phyloP scores from a whole-genome alignment of 2,113 vertebrate genomes.

The Beaufortia kweichowensis region DNA sequence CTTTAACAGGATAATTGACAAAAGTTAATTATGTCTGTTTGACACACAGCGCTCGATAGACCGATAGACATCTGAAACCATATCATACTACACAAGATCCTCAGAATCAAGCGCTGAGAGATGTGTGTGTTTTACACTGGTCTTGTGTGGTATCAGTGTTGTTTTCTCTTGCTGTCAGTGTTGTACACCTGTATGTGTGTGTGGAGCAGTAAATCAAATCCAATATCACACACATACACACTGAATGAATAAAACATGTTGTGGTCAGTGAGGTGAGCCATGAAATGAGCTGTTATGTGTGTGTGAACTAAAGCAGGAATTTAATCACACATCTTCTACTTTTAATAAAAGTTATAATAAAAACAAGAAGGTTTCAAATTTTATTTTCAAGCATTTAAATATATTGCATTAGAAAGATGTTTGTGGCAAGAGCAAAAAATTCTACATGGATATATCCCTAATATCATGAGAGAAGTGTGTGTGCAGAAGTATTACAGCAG shows the following conservation, averaged over 20 bases:
- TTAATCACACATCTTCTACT: too few species aligned
- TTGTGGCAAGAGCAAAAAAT: not conserved
- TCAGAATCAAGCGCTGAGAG: not conserved
- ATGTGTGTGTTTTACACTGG: constrained; percentile 53
- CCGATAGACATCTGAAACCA: constrained; percentile 4
- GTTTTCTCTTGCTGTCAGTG: constrained; percentile 51
- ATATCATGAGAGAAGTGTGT: constrained; percentile 35
- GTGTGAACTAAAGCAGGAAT: not conserved
- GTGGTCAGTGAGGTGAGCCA: constrained; percentile 10
- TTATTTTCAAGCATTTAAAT: too few species aligned
- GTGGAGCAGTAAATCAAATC: not conserved
- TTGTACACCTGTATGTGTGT: not conserved
- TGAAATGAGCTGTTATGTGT: constrained; percentile 12
- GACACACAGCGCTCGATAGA: not conserved
- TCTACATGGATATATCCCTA: too few species aligned
- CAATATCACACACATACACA: constrained; percentile 9
- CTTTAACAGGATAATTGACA: constrained; percentile 43
- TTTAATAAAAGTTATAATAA: too few species aligned
- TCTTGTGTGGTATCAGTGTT: not conserved
- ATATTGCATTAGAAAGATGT: constrained; percentile 50
- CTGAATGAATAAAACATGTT: constrained; percentile 14
- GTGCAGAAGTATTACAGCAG: constrained; percentile 59
- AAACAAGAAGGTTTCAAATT: too few species aligned
- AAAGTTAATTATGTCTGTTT: constrained; percentile 44
- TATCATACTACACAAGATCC: not conserved